Evolutionary conservation across 2,888 invertebrate species (phyloP).

Genomic region (Aleiodes leptofemur): DNA sequence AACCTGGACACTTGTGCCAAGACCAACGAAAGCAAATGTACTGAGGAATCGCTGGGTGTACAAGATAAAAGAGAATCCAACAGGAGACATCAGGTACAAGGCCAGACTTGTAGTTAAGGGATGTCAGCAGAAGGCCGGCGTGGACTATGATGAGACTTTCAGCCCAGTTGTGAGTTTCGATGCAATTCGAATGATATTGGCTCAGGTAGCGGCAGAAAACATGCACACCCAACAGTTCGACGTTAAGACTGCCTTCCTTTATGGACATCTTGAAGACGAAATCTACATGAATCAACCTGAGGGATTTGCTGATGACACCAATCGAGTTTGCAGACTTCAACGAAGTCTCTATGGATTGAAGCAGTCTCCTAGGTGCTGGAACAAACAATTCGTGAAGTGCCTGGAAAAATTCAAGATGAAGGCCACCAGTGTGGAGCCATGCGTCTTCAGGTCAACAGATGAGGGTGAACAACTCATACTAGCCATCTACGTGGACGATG

Average conservation of each 20-base stretch:
- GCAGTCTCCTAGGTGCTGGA: conserved; percentile 7
- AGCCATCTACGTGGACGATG: conserved; percentile 10
- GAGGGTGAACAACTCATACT: neutral
- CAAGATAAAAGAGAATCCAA: conserved; percentile 21
- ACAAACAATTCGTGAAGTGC: conserved; percentile 58
- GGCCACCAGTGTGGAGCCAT: neutral
- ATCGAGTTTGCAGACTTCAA: neutral
- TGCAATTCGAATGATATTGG: conserved; percentile 15
- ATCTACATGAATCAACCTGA: conserved; percentile 66
- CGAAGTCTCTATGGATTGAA: conserved; percentile 6
- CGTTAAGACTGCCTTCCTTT: conserved; percentile 64
- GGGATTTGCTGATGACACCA: neutral
- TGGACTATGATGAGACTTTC: conserved; percentile 31
- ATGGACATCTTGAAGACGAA: conserved; percentile 62
- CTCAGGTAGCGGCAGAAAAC: neutral
- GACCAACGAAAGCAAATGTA: neutral
- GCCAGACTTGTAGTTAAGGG: conserved; percentile 31
- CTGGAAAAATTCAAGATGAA: conserved; percentile 51
- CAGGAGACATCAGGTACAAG: neutral
- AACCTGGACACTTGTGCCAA: conserved; percentile 38
- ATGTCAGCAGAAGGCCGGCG: conserved; percentile 25
- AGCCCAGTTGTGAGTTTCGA: conserved; percentile 31
- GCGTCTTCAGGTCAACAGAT: conserved; percentile 1
- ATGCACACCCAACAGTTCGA: conserved; percentile 61
- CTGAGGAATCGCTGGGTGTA: conserved; percentile 33